A percentile compares a stretch with the other conserved stretches of the same genome.
phyloP scores from a whole-genome alignment of 2,113 vertebrate species.

The Amazona guildingii region DNA sequence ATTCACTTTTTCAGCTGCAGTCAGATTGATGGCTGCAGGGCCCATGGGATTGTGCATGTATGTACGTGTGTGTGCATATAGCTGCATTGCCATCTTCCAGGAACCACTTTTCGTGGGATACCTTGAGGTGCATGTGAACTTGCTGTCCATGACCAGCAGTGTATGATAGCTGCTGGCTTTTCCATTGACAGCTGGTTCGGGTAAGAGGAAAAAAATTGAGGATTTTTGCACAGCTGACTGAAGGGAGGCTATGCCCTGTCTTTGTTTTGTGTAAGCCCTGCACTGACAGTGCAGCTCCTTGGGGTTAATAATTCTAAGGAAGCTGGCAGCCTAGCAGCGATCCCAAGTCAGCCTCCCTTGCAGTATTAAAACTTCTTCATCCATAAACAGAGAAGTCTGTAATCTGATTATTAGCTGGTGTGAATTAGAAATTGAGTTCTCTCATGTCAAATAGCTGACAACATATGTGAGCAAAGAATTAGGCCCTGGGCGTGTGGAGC shows the following conservation, averaged over 20 bases:
- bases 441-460: neutral
- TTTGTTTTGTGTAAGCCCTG: neutral
- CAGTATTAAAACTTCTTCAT: neutral
- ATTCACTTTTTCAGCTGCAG: neutral
- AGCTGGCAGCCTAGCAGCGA: neutral
- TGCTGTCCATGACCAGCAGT: neutral
- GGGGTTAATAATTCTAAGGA: neutral
- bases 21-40: neutral
- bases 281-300: fast-evolving
- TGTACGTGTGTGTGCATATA: fast-evolving
- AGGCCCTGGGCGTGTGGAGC: neutral
- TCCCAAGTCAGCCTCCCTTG: neutral
- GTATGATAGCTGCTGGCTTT: neutral
- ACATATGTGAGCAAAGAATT: neutral
- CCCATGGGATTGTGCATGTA: fast-evolving
- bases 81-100: neutral
- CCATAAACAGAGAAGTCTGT: neutral
- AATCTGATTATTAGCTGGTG: neutral
- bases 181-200: neutral
- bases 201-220: neutral
- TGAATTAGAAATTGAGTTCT: neutral
- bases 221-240: neutral
- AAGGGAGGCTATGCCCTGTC: neutral
- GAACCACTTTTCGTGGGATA: neutral
- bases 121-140: neutral